phyloP scores from a whole-genome alignment of 2,797 vertebrate species.

The Mionectes olivaceus region DNA sequence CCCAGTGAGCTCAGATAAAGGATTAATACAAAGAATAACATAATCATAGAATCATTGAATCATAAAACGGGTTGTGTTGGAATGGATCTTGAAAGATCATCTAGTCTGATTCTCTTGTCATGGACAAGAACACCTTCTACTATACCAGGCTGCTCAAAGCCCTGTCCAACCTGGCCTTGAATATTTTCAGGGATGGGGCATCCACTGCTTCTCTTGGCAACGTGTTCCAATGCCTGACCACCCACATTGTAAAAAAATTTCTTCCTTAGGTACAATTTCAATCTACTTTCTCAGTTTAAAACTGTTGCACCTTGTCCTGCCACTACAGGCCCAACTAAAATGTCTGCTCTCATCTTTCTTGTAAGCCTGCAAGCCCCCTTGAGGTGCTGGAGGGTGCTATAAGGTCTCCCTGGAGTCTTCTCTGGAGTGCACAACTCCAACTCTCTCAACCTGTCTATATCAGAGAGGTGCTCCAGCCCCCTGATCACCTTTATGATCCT shows the following conservation, averaged over 20 bases:
- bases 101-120: not conserved
- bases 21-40: not conserved
- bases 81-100: not conserved
- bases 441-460: not conserved
- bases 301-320: not conserved
- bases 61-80: not conserved
- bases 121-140: not conserved
- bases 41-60: not conserved
- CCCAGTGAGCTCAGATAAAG: not conserved
- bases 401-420: not conserved
- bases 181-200: not conserved
- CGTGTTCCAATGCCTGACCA: not conserved
- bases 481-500: accelerated
- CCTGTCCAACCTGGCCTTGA: not conserved
- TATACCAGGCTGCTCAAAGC: not conserved
- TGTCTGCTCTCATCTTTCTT: not conserved
- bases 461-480: not conserved
- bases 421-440: not conserved
- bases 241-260: not conserved
- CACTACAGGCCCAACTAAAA: not conserved
- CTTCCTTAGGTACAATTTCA: not conserved
- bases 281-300: not conserved
- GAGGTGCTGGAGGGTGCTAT: not conserved
- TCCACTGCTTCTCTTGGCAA: not conserved
- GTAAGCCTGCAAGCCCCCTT: not conserved